A percentile compares a stretch with the other conserved stretches of the same genome.
phyloP scores from a whole-genome alignment of 2,113 vertebrate genomes.

The Cercocebus atys region DNA sequence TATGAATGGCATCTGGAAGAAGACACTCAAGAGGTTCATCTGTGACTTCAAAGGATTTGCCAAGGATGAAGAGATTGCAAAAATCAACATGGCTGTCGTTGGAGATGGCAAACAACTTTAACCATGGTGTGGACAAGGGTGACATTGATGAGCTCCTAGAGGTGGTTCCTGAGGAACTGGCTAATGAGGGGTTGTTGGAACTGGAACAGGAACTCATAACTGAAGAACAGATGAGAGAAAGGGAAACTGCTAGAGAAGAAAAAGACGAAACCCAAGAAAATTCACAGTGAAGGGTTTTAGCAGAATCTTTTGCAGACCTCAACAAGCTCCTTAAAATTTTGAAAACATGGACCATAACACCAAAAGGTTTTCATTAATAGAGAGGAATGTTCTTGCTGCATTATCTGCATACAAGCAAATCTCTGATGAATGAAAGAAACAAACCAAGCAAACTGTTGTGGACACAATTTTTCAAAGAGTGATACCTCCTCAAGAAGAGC shows the following conservation, averaged over 20 bases:
- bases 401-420: background rate
- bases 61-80: background rate
- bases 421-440: background rate
- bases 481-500: background rate
- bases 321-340: background rate
- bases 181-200: background rate
- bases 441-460: background rate
- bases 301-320: background rate
- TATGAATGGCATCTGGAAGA: background rate
- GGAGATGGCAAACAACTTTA: background rate
- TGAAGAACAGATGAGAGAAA: background rate
- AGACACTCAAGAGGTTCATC: background rate
- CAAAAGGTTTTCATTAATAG: background rate
- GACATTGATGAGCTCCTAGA: background rate
- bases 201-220: background rate
- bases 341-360: background rate
- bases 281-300: background rate
- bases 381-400: background rate
- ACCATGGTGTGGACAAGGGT: background rate
- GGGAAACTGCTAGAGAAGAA: background rate
- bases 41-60: background rate
- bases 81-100: background rate
- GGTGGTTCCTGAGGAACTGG: background rate
- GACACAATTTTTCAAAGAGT: background rate
- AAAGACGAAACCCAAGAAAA: background rate